Evolutionary conservation across 2,888 invertebrate species (phyloP), one percentile per base, ranked within the genome.

Genomic region (Julus scanicus): DNA sequence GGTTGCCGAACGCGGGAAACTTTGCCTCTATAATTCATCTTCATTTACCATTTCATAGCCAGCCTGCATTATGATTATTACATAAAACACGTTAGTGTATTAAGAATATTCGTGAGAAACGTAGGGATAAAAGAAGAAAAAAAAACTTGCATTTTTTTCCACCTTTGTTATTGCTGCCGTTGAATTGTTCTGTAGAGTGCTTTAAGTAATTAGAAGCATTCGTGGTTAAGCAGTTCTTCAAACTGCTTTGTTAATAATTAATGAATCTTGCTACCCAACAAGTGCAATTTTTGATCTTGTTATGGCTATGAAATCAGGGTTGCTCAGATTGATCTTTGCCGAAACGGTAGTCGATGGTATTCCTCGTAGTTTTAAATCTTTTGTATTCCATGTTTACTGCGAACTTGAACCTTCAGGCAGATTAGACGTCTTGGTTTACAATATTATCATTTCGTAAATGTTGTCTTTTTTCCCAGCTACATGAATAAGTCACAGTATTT

Each of bases 21-120:
- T 71, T n/a, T 9, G 80, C 80, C 80, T 80, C 80, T 37, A 37
- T 80, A 80, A 80, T 80, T 80, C 80, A 80, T 80, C 80, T 80
- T 80, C 80, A 37, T 80, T 80, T 80, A 37, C 13, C 71, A 71
- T 71, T 71, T 71, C 71, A 20, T 20, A 20, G 71, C 80, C 37
- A 80, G 13, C 37, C 15, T 15, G 80, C 80, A 80, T 80, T 80
- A 37, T 80, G 80, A 80, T 80, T 80, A 80, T 80, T 80, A 29
- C 37, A 37, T 29, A 80, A 80, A 80, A 20, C 71, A 63, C 20
- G 37, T 29, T 37, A n/a, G 29, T 15, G 29, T 37, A 37, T 80
- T 15, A 37, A 37, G 13, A 63, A 63, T 15, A 39, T 80, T 80
- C 80, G 80, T 80, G 80, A 37, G 80, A 80, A 80, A 80, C 37